Conservation (phyloP, 2,113 vertebrate species). For the Montifringilla adamsi region DNA sequence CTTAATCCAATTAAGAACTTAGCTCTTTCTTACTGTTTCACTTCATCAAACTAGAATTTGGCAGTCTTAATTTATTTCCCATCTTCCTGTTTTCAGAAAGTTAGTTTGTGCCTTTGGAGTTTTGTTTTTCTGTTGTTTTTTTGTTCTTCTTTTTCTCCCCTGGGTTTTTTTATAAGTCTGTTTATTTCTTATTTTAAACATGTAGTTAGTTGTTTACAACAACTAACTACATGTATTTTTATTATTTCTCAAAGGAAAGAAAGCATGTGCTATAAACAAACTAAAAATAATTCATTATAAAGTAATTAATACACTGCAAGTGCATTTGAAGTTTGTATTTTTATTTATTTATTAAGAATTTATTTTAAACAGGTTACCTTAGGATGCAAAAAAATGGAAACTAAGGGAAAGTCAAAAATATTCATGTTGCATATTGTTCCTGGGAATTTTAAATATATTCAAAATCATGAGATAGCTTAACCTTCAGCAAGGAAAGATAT, state of each 20-base stretch:
- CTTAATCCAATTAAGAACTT: background rate
- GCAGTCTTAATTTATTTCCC: background rate
- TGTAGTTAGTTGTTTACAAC: too few species aligned
- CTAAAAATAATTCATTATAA: background rate
- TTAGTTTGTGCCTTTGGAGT: background rate
- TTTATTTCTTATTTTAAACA: background rate
- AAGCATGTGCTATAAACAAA: background rate
- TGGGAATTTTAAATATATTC: background rate
- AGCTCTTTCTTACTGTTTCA: background rate
- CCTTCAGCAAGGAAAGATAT: background rate
- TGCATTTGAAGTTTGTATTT: accelerated
- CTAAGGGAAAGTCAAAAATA: background rate
- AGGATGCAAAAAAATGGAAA: background rate
- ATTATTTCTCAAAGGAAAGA: background rate
- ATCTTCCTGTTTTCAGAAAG: background rate
- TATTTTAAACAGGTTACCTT: background rate
- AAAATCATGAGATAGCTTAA: background rate
- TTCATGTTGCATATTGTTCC: background rate
- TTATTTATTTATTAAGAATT: background rate
- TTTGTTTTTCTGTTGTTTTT: background rate
- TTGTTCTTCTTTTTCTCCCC: background rate
- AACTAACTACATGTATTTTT: background rate
- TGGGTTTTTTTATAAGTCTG: background rate
- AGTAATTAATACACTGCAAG: background rate
- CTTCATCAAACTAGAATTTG: background rate